phyloP scores from a whole-genome alignment of 2,113 vertebrate species.

The Pteruthius melanotis region DNA sequence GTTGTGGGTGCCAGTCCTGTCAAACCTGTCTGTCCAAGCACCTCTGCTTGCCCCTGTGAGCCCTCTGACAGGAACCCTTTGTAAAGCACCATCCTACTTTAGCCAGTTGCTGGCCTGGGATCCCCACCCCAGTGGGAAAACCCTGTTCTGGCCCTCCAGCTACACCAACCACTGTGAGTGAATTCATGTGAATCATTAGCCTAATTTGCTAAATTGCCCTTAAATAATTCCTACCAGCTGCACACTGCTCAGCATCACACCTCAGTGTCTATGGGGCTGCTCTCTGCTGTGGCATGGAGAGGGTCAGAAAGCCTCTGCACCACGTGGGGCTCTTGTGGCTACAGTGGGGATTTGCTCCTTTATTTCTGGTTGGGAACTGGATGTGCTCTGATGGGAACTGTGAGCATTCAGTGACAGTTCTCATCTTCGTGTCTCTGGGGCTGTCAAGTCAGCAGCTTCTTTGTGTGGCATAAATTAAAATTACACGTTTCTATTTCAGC shows the following conservation, averaged over 20 bases:
- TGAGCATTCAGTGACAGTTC: not conserved
- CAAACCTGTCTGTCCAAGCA: not conserved
- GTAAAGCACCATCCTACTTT: not conserved
- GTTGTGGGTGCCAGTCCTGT: not conserved
- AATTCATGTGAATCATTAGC: not conserved
- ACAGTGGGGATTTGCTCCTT: not conserved
- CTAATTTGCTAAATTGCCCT: slow-evolving; percentile 30
- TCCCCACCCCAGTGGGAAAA: not conserved
- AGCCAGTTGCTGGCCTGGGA: not conserved
- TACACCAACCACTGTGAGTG: not conserved
- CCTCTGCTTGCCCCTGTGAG: not conserved
- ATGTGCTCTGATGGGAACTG: not conserved
- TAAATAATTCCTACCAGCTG: not conserved
- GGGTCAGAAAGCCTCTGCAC: not conserved
- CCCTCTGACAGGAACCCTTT: rapidly evolving
- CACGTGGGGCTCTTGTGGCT: rapidly evolving
- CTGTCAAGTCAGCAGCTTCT: not conserved
- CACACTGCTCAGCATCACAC: not conserved
- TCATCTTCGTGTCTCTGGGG: not conserved
- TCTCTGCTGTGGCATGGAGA: not conserved
- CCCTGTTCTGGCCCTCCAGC: not conserved
- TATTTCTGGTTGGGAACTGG: not conserved
- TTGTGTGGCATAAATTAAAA: not conserved
- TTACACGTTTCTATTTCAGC: not conserved
- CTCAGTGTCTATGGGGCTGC: not conserved